Evolutionary conservation across 2,113 vertebrate species (phyloP), one percentile per base, ranked within the genome.

Genomic region (Eulacestoma nigropectus): DNA sequence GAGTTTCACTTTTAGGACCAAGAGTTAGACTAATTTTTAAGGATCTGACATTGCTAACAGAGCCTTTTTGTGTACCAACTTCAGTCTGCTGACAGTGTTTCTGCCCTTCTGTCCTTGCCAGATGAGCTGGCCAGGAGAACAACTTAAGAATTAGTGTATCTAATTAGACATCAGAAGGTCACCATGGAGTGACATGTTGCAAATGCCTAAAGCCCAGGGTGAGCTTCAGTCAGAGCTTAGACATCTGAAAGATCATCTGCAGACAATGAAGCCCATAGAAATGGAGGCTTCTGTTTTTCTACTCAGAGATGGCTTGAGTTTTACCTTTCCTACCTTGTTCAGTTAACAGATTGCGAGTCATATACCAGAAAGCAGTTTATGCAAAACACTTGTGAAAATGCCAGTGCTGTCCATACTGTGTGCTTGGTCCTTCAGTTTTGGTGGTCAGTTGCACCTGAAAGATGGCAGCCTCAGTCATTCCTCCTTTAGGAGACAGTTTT

Each of bases 401-500:
- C 23, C 30, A 26, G 52, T 59, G 47, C 62, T 85, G 14, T 94
- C 87, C 55, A 23, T 93, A 39, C 32, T 27, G 29, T 18, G 25
- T 67, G 20, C 23, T 79, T 88, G 39, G 15, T 67, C 70, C 47
- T 89, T 81, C 60, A 60, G 0, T 49, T 27, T 22, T 55, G 60
- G 27, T 75, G 39, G 41, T 32, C 26, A 35, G 53, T 50, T 63
- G 30, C 13, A 64, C 27, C n/a, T 91, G 80, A 80, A 94, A 84
- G 64, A 82, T 87, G 81, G 53, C 64, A 96, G 78, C 57, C 29
- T 89, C 30, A 16, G 35, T 80, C n/a, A 27, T 39, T 69, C 32
- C 21, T 65, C 35, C 44, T 74, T 35, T 39, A 41, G 37, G 80
- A 97, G 75, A 92, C 73, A 94, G 74, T 97, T 97, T 96, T 85